Percentiles rank a stretch among this genome's conserved stretches.
Conservation (phyloP, 1,140 invertebrate genomes). For the Bathynomus jamesi region DNA sequence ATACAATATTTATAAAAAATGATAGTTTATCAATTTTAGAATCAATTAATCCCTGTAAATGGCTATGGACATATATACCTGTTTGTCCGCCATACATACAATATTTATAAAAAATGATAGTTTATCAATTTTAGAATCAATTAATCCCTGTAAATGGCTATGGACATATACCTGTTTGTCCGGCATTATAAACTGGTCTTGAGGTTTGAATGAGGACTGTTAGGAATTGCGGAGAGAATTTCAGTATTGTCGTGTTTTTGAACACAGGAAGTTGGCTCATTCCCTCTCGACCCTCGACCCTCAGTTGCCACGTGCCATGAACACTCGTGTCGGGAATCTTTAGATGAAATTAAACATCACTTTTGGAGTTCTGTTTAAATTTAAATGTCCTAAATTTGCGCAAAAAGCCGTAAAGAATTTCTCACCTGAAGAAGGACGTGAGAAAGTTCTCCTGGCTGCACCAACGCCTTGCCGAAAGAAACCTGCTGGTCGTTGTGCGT, state of each 20-base stretch:
- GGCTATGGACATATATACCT: too few relatives aligned
- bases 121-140: too few relatives aligned
- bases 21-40: too few relatives aligned
- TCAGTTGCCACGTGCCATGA: slow-evolving; percentile 12
- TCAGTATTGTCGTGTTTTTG: slow-evolving; percentile 19
- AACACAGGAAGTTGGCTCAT: slow-evolving; percentile 15
- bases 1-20: too few relatives aligned
- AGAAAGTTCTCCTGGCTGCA: not conserved
- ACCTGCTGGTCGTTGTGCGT: not conserved
- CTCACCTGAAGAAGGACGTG: not conserved
- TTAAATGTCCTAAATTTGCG: too few relatives aligned
- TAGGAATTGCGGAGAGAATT: slow-evolving; percentile 27
- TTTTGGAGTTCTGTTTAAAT: too few relatives aligned
- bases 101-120: too few relatives aligned
- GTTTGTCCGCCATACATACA: too few relatives aligned
- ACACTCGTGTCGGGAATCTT: slow-evolving; percentile 23
- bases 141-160: not conserved
- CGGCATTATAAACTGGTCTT: slow-evolving; percentile 34
- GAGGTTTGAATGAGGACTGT: slow-evolving; percentile 31
- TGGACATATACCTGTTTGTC: slow-evolving; percentile 22
- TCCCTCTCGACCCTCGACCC: slow-evolving; percentile 21
- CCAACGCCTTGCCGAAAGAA: not conserved
- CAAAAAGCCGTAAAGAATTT: too few relatives aligned
- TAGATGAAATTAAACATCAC: too few relatives aligned
- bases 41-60: too few relatives aligned